Evolutionary conservation across 2,113 vertebrate species (phyloP).

Genomic region (Corynorhinus townsendii): DNA sequence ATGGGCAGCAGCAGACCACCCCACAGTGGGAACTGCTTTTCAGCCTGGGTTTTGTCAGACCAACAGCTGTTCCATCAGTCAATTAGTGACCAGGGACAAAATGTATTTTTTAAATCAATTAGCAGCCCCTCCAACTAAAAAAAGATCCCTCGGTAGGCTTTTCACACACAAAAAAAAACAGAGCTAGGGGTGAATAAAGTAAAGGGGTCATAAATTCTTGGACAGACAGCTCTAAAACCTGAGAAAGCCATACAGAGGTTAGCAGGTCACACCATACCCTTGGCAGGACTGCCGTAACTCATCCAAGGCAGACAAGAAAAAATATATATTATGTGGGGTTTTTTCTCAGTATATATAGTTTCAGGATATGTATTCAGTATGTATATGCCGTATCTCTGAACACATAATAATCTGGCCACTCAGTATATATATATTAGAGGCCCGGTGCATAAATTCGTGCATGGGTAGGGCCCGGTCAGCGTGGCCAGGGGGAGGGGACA

Average conservation of each 20-base stretch:
- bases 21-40: conserved; percentile 27
- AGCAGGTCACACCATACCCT: not conserved
- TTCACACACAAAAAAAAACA: not conserved
- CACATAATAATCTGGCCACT: too few relatives aligned
- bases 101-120: conserved; percentile 65
- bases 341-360: not conserved
- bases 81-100: conserved; percentile 46
- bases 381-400: not conserved
- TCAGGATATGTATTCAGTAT: not conserved
- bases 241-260: conserved; percentile 7
- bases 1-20: conserved; percentile 42
- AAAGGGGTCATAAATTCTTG: conserved; percentile 29
- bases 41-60: not conserved
- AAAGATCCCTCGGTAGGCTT: conserved; percentile 51
- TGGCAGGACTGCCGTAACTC: not conserved
- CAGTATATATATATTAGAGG: too few relatives aligned
- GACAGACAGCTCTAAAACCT: conserved; percentile 25
- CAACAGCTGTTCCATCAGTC: conserved; percentile 58
- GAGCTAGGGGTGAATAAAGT: conserved; percentile 24
- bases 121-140: conserved; percentile 43
- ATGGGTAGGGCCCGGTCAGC: too few relatives aligned
- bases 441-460: too few relatives aligned
- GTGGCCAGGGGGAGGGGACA: too few relatives aligned
- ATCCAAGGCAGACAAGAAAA: not conserved
- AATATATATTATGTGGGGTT: not conserved